Conservation (phyloP, 2,888 invertebrate species). For the Opisthograptis luteolata region DNA sequence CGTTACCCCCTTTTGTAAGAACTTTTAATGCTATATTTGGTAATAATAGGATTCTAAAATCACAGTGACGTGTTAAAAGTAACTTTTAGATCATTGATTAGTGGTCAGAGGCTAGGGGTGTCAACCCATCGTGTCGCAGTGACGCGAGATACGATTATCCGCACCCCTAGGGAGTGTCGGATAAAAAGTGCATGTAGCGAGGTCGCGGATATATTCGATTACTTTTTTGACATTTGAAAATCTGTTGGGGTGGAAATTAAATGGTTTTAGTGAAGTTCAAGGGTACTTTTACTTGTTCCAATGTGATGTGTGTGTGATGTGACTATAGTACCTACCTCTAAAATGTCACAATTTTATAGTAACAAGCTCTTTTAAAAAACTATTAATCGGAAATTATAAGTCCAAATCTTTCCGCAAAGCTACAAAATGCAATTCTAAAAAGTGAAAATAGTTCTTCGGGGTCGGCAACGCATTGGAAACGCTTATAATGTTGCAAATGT, state of each 20-base stretch:
- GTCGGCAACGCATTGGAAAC: too few relatives aligned
- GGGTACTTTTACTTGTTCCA: background rate
- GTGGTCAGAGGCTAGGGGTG: constrained; percentile 67
- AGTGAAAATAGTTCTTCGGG: too few relatives aligned
- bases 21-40: constrained; percentile 40
- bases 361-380: background rate
- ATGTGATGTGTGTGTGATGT: background rate
- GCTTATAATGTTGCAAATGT: too few relatives aligned
- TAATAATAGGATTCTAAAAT: constrained; percentile 42
- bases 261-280: constrained; percentile 20
- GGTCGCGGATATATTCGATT: constrained; percentile 50
- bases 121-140: constrained; percentile 58
- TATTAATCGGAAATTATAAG: too few relatives aligned
- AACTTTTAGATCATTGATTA: constrained; percentile 55
- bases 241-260: constrained; percentile 33
- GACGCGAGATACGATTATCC: constrained; percentile 79
- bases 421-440: too few relatives aligned
- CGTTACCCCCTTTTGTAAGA: constrained; percentile 55
- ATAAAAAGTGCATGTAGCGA: constrained; percentile 57
- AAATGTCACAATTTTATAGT: too few relatives aligned
- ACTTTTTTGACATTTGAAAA: constrained; percentile 43
- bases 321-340: background rate
- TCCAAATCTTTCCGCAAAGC: too few relatives aligned
- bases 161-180: constrained; percentile 55
- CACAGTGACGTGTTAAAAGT: constrained; percentile 31